A percentile compares a stretch with the other conserved stretches of the same genome.
Conservation (phyloP, 2,888 invertebrate species). For the Tricholauxania praeusta region DNA sequence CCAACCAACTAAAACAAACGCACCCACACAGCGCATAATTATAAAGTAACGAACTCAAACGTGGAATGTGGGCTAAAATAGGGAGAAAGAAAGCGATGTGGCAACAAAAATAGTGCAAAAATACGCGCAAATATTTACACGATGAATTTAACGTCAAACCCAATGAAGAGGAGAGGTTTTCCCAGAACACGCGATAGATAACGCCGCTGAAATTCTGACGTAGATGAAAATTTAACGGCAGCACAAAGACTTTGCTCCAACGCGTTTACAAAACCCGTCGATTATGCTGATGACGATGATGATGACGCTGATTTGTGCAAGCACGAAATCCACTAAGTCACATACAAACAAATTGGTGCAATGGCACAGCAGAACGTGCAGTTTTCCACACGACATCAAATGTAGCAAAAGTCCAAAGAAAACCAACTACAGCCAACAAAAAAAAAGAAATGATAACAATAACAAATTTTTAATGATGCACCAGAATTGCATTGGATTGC, state of each 20-base stretch:
- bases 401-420: not conserved
- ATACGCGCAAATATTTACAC: constrained; percentile 26
- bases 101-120: not conserved
- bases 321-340: not conserved
- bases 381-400: constrained; percentile 13
- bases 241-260: not conserved
- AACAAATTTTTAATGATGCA: constrained; percentile 30
- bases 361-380: constrained; percentile 1
- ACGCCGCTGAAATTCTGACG: not conserved
- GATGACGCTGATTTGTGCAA: not conserved
- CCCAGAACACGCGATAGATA: not conserved
- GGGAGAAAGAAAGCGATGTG: not conserved
- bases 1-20: too few species aligned
- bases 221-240: not conserved
- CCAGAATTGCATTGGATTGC: constrained; percentile 26
- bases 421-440: not conserved
- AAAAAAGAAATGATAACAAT: not conserved
- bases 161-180: not conserved
- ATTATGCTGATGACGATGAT: not conserved
- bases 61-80: not conserved
- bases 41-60: too few species aligned
- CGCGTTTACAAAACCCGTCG: too few species aligned
- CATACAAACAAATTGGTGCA: constrained; percentile 16
- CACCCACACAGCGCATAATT: too few species aligned
- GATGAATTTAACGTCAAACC: constrained; percentile 16